Conservation (phyloP, 2,888 invertebrate species). For the Eupithecia insigniata region DNA sequence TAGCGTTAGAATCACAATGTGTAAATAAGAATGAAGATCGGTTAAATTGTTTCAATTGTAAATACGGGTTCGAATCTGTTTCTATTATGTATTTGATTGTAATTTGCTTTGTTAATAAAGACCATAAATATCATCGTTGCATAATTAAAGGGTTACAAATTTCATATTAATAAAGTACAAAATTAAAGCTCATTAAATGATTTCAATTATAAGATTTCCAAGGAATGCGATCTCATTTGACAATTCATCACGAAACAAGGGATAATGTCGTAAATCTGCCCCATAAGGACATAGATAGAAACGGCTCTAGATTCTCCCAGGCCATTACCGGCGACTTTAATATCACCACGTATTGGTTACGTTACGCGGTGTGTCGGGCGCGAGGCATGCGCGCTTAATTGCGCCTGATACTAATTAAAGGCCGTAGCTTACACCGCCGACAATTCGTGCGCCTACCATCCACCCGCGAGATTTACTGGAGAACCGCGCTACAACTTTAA, state of each 20-base stretch:
- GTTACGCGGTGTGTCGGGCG: slow-evolving; percentile 44
- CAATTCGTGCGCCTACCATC: not conserved
- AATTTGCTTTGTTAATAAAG: too few relatives aligned
- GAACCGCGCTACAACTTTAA: not conserved
- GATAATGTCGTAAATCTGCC: slow-evolving; percentile 47
- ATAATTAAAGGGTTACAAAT: not conserved
- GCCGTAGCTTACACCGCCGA: slow-evolving; percentile 23
- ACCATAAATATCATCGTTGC: too few relatives aligned
- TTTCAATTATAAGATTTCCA: not conserved
- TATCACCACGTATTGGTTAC: slow-evolving; percentile 45
- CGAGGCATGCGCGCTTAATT: slow-evolving; percentile 56
- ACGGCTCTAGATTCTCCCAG: slow-evolving; percentile 24
- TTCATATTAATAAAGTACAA: not conserved
- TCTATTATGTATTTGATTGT: too few relatives aligned
- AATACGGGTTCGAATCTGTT: too few relatives aligned
- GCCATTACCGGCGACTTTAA: slow-evolving; percentile 27
- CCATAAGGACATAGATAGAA: slow-evolving; percentile 23
- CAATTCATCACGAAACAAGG: slow-evolving; percentile 12
- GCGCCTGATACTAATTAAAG: slow-evolving; percentile 53
- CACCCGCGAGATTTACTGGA: not conserved
- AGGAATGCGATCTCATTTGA: not conserved
- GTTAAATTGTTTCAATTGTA: too few relatives aligned
- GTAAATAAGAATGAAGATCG: too few relatives aligned
- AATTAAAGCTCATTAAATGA: not conserved
- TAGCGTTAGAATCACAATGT: too few relatives aligned